Percentiles rank a stretch among this genome's conserved stretches.
phyloP scores from a whole-genome alignment of 1,140 invertebrate species.

The Tachypleus tridentatus region DNA sequence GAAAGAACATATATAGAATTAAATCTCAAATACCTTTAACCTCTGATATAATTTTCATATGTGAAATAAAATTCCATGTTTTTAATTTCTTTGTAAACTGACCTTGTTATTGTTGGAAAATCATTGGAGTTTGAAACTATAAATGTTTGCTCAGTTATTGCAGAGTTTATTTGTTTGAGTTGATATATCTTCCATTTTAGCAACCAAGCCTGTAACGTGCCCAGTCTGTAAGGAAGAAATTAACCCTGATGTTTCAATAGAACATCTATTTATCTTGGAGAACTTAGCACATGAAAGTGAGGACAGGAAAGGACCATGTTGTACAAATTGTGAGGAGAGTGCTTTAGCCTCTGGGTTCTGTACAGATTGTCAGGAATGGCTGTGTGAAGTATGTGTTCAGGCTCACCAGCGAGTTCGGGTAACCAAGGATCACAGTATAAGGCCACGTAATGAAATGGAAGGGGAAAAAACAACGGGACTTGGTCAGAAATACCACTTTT shows the following conservation, averaged over 20 bases:
- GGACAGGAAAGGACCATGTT: slow-evolving; percentile 42
- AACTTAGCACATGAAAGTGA: slow-evolving; percentile 37
- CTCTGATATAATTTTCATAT: too few relatives aligned
- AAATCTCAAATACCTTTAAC: too few relatives aligned
- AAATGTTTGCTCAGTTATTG: background rate
- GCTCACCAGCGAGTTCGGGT: slow-evolving; percentile 66
- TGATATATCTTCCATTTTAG: slow-evolving; percentile 6
- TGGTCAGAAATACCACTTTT: slow-evolving; percentile 48
- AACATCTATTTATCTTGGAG: slow-evolving; percentile 61
- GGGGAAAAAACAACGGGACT: slow-evolving; percentile 42
- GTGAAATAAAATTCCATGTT: too few relatives aligned
- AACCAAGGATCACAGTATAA: slow-evolving; percentile 83
- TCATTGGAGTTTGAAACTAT: too few relatives aligned
- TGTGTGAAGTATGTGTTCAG: slow-evolving; percentile 78
- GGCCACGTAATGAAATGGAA: slow-evolving; percentile 61
- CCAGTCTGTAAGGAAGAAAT: slow-evolving; percentile 49
- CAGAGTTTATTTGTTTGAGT: slow-evolving; percentile 3
- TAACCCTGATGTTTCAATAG: slow-evolving; percentile 49
- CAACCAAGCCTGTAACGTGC: slow-evolving; percentile 24
- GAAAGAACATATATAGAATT: too few relatives aligned
- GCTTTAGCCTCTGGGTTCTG: slow-evolving; percentile 70
- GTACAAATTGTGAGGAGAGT: slow-evolving; percentile 72
- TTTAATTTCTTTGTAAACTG: too few relatives aligned
- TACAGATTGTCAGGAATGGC: slow-evolving; percentile 75
- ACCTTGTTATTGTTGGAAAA: too few relatives aligned